Evolutionary conservation across 2,888 invertebrate species (phyloP).

Genomic region (Lycocerus yunnanus): DNA sequence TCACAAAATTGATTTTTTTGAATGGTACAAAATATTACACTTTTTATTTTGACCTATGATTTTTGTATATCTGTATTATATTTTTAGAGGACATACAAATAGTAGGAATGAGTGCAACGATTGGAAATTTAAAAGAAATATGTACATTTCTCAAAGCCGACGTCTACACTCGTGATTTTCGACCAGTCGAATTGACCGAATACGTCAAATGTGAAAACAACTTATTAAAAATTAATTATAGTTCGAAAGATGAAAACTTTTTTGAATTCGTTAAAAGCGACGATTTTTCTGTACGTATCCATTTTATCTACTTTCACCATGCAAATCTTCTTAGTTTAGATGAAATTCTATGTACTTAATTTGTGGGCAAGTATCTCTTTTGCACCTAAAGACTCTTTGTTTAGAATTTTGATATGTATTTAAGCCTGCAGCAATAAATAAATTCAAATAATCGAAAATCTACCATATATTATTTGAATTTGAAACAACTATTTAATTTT

Average conservation of each 20-base stretch:
- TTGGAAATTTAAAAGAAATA: constrained; percentile 86
- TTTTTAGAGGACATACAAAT: constrained; percentile 75
- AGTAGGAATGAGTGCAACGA: constrained; percentile 96
- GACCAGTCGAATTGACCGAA: constrained; percentile 86
- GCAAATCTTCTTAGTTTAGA: no score
- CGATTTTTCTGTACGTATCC: constrained; percentile 57
- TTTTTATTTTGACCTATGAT: not conserved
- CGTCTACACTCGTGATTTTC: constrained; percentile 81
- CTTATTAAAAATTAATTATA: constrained; percentile 59
- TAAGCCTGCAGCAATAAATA: no score
- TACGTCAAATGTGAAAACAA: constrained; percentile 76
- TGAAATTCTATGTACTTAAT: no score
- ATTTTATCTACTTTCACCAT: not conserved
- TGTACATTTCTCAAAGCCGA: constrained; percentile 80
- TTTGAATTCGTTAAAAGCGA: constrained; percentile 58
- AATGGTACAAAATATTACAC: constrained; percentile 58
- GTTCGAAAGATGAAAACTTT: constrained; percentile 57
- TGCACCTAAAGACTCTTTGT: no score
- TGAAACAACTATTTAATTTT: not conserved
- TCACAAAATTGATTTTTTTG: constrained; percentile 78
- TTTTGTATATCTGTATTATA: not conserved
- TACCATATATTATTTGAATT: no score
- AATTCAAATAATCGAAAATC: no score
- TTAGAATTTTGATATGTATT: no score
- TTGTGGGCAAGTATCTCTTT: no score